Evolutionary conservation across 2,888 invertebrate species (phyloP).

Genomic region (Dione vanillae): DNA sequence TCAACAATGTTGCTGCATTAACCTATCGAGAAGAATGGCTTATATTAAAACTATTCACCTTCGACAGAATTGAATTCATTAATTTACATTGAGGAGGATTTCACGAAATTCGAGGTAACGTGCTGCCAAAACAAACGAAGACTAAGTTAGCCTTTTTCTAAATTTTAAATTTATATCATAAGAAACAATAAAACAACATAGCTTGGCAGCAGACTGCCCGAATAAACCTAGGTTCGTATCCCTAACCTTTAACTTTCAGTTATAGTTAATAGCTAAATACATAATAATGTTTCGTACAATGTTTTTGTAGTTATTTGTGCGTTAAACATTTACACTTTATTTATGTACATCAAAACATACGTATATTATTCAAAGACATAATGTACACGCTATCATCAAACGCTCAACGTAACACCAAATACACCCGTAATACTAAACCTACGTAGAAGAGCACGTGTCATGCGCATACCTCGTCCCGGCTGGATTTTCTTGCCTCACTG

Average conservation of each 20-base stretch:
- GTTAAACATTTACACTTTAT: slow-evolving; percentile 84
- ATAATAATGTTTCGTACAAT: slow-evolving; percentile 64
- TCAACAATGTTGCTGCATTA: slow-evolving; percentile 58
- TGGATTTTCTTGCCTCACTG: slow-evolving; percentile 83
- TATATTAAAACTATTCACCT: slow-evolving; percentile 59
- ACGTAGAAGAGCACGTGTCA: slow-evolving; percentile 62
- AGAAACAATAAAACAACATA: slow-evolving; percentile 42
- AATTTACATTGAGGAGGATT: slow-evolving; percentile 56
- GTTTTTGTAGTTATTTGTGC: slow-evolving; percentile 78
- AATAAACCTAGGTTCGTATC: slow-evolving; percentile 67
- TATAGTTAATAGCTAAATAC: slow-evolving; percentile 78
- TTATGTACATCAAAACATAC: slow-evolving; percentile 84
- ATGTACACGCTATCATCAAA: slow-evolving; percentile 76
- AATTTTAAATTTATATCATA: slow-evolving; percentile 33
- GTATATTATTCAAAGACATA: slow-evolving; percentile 79
- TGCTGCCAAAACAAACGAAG: slow-evolving; percentile 44
- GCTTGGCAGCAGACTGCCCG: slow-evolving; percentile 59
- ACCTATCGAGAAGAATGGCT: slow-evolving; percentile 54
- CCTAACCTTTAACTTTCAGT: slow-evolving; percentile 71
- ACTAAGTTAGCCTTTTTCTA: slow-evolving; percentile 35
- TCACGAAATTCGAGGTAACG: slow-evolving; percentile 48
- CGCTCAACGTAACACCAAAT: slow-evolving; percentile 69
- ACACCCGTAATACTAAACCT: slow-evolving; percentile 67
- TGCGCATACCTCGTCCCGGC: slow-evolving; percentile 79
- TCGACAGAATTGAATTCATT: slow-evolving; percentile 50